Conservation (phyloP, 2,888 invertebrate genomes). For the Brachycybe producta region DNA sequence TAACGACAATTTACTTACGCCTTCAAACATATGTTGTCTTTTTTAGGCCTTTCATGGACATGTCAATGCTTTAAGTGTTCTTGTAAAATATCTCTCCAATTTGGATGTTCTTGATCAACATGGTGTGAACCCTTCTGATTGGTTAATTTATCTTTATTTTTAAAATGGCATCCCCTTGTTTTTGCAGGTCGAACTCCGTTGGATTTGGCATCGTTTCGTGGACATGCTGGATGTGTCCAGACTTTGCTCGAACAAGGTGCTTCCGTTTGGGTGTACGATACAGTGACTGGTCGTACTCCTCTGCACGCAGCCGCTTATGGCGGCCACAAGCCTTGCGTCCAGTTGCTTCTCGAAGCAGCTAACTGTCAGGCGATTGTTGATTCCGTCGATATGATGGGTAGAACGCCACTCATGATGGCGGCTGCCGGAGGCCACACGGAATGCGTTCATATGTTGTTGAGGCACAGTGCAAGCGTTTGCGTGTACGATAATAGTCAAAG, state of each 20-base stretch:
- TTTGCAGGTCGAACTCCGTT: conserved; percentile 41
- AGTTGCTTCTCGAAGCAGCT: conserved; percentile 39
- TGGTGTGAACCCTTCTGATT: too few species aligned
- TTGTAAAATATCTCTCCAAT: conserved; percentile 26
- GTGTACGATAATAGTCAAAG: conserved; percentile 43
- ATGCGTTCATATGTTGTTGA: conserved; percentile 42
- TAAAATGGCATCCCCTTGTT: not conserved
- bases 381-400: conserved; percentile 34
- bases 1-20: not conserved
- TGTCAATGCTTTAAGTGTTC: conserved; percentile 41
- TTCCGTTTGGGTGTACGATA: conserved; percentile 40
- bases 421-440: conserved; percentile 44
- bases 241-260: conserved; percentile 44
- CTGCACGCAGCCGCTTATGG: conserved; percentile 45
- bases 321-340: conserved; percentile 44
- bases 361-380: conserved; percentile 23
- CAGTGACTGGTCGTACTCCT: conserved; percentile 39
- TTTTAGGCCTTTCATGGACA: conserved; percentile 43
- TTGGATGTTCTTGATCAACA: conserved; percentile 15
- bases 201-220: conserved; percentile 44
- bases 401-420: conserved; percentile 47
- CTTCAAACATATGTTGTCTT: conserved; percentile 1
- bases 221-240: conserved; percentile 45
- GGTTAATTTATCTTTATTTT: too few species aligned
- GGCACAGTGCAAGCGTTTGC: conserved; percentile 44